Percentiles rank a stretch among this genome's conserved stretches.
Evolutionary conservation across 2,797 vertebrate genomes (phyloP).

Genomic region (Dendrocincla fuliginosa): DNA sequence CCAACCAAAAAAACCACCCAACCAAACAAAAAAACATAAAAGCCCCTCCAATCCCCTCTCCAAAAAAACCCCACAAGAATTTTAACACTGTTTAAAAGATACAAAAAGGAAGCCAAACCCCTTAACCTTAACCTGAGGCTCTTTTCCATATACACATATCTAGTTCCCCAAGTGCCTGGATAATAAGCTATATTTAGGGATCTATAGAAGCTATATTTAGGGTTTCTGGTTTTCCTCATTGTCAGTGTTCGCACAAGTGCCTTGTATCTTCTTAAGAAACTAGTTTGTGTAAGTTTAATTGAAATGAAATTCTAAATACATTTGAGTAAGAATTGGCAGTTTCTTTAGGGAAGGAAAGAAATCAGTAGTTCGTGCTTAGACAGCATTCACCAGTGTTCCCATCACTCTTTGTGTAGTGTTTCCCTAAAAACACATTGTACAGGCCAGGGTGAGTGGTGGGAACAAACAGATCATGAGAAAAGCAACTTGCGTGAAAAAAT

Average conservation of each 20-base stretch:
- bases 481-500: not conserved
- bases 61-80: not conserved
- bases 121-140: not conserved
- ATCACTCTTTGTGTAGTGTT: not conserved
- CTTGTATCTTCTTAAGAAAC: not conserved
- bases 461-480: not conserved
- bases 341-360: not conserved
- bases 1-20: not conserved
- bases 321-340: not conserved
- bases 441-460: not conserved
- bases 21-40: not conserved
- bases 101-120: not conserved
- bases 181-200: conserved; percentile 46
- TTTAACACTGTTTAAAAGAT: not conserved
- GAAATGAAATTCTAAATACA: not conserved
- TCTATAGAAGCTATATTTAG: not conserved
- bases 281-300: not conserved
- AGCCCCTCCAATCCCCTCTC: not conserved
- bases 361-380: not conserved
- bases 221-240: conserved; percentile 27
- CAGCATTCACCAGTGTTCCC: not conserved
- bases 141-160: not conserved
- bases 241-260: not conserved
- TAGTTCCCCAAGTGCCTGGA: not conserved
- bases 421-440: not conserved